Evolutionary conservation across 1,140 invertebrate species (phyloP).

Genomic region (Dreissena rostriformis): DNA sequence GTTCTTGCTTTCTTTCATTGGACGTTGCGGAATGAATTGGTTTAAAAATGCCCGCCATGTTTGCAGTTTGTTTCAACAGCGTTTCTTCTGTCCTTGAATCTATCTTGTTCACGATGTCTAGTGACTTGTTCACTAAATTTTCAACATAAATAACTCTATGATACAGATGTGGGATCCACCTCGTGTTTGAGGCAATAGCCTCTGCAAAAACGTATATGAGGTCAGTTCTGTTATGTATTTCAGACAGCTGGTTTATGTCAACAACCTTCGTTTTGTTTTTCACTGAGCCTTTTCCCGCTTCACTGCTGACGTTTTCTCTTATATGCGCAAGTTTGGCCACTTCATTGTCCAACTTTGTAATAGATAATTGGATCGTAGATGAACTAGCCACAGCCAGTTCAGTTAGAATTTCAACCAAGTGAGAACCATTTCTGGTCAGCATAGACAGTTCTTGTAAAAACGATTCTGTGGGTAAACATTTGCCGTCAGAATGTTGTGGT

Average conservation of each 20-base stretch:
- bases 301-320: no score
- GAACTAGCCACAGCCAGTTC: constrained; percentile 64
- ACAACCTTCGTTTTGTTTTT: no score
- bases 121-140: constrained; percentile 58
- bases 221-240: constrained; percentile 62
- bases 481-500: neutral
- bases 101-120: constrained; percentile 47
- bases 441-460: constrained; percentile 45
- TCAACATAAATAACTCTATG: constrained; percentile 63
- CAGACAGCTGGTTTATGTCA: neutral
- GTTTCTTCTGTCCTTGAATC: constrained; percentile 37
- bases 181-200: constrained; percentile 66
- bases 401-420: constrained; percentile 59
- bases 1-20: neutral
- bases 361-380: constrained; percentile 50
- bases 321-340: constrained; percentile 9
- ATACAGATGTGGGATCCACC: constrained; percentile 68
- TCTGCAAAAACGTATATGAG: constrained; percentile 59
- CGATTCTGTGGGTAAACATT: constrained; percentile 29
- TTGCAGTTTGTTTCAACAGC: constrained; percentile 24
- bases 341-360: constrained; percentile 59
- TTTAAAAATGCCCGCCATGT: constrained; percentile 55
- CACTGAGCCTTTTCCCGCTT: no score
- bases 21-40: neutral
- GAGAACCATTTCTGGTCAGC: constrained; percentile 58